Conservation (phyloP, 2,888 invertebrate species). For the Ophraella communa region DNA sequence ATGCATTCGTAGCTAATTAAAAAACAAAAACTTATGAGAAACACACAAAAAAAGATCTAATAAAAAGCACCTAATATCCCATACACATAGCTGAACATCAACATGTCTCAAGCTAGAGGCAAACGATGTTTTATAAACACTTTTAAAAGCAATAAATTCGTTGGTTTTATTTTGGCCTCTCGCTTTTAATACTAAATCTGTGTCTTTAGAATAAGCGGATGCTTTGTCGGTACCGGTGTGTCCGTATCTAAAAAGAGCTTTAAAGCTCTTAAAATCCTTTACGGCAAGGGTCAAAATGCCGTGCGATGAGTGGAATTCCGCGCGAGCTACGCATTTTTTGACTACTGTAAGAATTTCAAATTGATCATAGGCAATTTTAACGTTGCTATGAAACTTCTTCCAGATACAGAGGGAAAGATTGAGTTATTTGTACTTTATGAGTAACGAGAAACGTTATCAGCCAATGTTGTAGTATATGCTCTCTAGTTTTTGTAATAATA, state of each 20-base stretch:
- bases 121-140: slow-evolving; percentile 59
- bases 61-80: slow-evolving; percentile 17
- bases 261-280: slow-evolving; percentile 34
- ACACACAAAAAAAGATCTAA: slow-evolving; percentile 1
- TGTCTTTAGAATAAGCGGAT: slow-evolving; percentile 55
- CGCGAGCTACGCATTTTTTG: slow-evolving; percentile 55
- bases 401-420: background rate
- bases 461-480: no score
- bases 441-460: no score
- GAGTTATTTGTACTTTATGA: no score
- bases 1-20: slow-evolving; percentile 8
- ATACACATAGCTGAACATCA: slow-evolving; percentile 51
- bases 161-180: slow-evolving; percentile 57
- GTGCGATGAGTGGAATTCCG: slow-evolving; percentile 47
- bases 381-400: slow-evolving; percentile 15
- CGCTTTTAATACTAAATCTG: slow-evolving; percentile 58
- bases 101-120: slow-evolving; percentile 45
- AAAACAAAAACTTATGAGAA: background rate
- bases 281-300: slow-evolving; percentile 48
- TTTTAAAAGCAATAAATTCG: slow-evolving; percentile 58
- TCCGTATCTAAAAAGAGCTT: slow-evolving; percentile 38
- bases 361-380: slow-evolving; percentile 49
- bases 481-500: no score
- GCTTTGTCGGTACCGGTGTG: slow-evolving; percentile 55
- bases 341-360: slow-evolving; percentile 60